Base-by-base conservation (phyloP, 2,797 vertebrate species). In the Pangasius macronema region DNA sequence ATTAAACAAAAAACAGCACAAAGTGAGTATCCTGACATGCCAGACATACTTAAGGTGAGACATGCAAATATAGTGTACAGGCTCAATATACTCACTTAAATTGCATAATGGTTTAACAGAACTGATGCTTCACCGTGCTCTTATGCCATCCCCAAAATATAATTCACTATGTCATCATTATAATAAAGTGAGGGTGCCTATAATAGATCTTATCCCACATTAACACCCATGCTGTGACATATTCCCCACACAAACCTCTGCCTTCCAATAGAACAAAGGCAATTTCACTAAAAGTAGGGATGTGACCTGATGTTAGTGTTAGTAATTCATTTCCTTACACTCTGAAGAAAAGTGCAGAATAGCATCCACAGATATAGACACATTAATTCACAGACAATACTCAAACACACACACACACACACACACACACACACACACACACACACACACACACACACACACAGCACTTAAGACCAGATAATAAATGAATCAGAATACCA, bases 401-500 rank as follows among this genome's bases (percentile, higher is more conserved):
- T 20, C 76, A 85, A 51, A 75, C 16, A 57, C 65, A 85, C 53
- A 73, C 61, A 79, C 51, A 33, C 30, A 68, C 67, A 39, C 68
- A 73, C 42, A 75, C 72, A 65, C 82, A 39, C 53, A 73, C 61
- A 79, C 51, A 33, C 30, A 68, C 67, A 39, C 68, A 73, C 42
- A 75, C 16, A 57, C 65, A 85, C 53, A 73, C 61, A 79, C 51
- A 33, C 30, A 68, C 67, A 39, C 68, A 73, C 42, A 75, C 72
- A 65, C 82, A 39, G 76, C 24, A 82, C 57, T 85, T 36, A 61
- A 20, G 42, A 67, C 63, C 70, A 68, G n/a, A 49, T 30, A 85
- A 70, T 77, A 89, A 39, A 85, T 85, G 65, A 87, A 85, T 72
- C 36, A 82, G 76, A 67, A 67, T 67, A 82, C 16, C 18, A 81